These are phyloP conservation scores for Nasonia vitripennis DNA, from an alignment of 1,140 invertebrate genomes.

Conservation along the genomic window DNA sequence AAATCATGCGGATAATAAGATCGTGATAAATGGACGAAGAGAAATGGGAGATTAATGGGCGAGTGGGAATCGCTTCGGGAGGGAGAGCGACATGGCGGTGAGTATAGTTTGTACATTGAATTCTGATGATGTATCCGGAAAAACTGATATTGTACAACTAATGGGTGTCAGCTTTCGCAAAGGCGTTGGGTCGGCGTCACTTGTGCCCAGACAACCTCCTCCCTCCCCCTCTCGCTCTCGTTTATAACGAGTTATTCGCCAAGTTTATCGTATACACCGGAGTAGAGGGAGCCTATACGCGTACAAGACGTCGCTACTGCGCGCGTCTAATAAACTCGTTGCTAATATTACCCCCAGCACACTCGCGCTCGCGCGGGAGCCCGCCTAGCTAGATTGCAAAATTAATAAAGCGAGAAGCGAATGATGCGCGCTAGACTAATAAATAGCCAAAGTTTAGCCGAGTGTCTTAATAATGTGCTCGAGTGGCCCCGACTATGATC, in stretches of 20 bases:
- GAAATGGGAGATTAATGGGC: background rate
- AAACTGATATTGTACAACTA: too few relatives aligned
- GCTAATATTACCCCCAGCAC: constrained; percentile 45
- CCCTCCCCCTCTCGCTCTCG: background rate
- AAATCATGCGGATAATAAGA: constrained; percentile 8
- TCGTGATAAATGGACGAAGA: constrained; percentile 11
- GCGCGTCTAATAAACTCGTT: constrained; percentile 52
- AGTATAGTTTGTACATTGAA: background rate
- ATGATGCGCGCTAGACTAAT: constrained; percentile 62
- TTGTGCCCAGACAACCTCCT: background rate
- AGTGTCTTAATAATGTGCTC: constrained; percentile 61
- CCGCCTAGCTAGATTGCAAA: background rate
- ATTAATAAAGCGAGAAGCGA: constrained; percentile 55
- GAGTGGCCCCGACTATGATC: constrained; percentile 41
- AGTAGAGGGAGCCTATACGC: background rate
- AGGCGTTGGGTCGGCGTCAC: background rate
- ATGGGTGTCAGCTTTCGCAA: too few relatives aligned
- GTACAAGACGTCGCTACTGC: background rate
- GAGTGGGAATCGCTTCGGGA: background rate
- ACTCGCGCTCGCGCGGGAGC: background rate
- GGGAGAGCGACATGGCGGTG: background rate
- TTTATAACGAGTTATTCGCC: constrained; percentile 19
- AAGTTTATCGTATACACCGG: constrained; percentile 19
- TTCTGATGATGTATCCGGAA: too few relatives aligned
- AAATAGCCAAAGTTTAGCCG: constrained; percentile 67